Evolutionary conservation across 2,797 vertebrate species (phyloP), one percentile per base, ranked within the genome.

Genomic region (Tapirus indicus): DNA sequence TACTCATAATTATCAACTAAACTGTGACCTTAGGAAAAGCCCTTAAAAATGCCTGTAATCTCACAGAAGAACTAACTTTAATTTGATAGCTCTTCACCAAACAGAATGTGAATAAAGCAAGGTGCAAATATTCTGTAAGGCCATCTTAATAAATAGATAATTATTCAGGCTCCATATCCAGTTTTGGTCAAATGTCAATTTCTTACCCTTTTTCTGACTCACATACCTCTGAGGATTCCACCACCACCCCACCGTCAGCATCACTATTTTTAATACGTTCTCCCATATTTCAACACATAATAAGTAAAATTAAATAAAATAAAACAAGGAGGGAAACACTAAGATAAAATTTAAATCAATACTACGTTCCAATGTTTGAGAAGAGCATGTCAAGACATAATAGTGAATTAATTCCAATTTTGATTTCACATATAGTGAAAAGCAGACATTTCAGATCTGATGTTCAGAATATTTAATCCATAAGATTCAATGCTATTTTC

Each of bases 31-130:
- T 54, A 69, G 25, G 11, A 60, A 95, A 96, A 84, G 7, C 5
- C 3, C 90, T 88, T 41, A 32, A 90, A 84, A 85, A 88, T 71
- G 47, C 3, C 23, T 84, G 3, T 88, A 54, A n/a, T 80, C 66
- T 95, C n/a, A 84, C 1, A 75, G 77, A 92, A 88, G 16, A 88
- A 85, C 91, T 58, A 78, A 88, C n/a, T 84, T 91, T 41, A 49
- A 72, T 88, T 84, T 85, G 38, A 82, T n/a, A 95, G 35, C 60
- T 54, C 71, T 96, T 77, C 27, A 49, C 12, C 72, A 64, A 88
- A 68, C 8, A 94, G 27, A 86, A 96, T 86, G 27, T 47, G 82
- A 95, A 71, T 79, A 69, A 83, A 92, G 14, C 60, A 78, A 56
- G 62, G 32, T 89, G n/a, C 27, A 86, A 87, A 79, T 60, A 94